Conservation (phyloP, 1,140 invertebrate genomes). For the Nasonia longicornis region DNA sequence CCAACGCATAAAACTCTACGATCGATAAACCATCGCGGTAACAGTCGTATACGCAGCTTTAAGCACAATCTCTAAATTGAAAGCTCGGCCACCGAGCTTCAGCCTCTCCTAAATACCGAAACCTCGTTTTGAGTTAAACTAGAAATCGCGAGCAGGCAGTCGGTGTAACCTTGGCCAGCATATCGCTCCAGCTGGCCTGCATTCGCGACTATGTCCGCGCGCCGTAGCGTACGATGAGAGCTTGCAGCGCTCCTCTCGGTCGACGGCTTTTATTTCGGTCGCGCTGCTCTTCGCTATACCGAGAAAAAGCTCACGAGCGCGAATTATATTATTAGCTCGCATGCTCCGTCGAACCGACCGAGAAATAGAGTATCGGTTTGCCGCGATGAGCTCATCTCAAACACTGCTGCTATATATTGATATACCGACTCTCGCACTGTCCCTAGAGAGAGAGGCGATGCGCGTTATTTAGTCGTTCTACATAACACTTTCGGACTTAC, state of each 20-base stretch:
- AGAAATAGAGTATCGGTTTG: background rate
- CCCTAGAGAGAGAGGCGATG: too few relatives aligned
- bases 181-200: conserved; percentile 30
- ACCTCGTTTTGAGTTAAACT: background rate
- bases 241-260: conserved; percentile 1
- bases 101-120: background rate
- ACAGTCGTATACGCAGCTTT: background rate
- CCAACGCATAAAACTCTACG: background rate
- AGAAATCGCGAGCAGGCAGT: background rate
- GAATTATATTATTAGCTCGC: conserved; percentile 31
- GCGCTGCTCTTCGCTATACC: background rate
- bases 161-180: conserved; percentile 28
- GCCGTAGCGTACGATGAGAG: background rate
- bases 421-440: too few relatives aligned
- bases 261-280: conserved; percentile 40
- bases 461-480: too few relatives aligned
- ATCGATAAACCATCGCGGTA: background rate
- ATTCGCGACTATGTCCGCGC: background rate
- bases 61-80: background rate
- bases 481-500: too few relatives aligned
- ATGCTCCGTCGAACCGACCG: too few relatives aligned
- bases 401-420: background rate
- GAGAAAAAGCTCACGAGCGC: conserved; percentile 27
- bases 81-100: background rate
- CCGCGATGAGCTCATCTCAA: background rate